phyloP scores from a whole-genome alignment of 1,140 invertebrate species.

The Mycetomoellerius zeteki region DNA sequence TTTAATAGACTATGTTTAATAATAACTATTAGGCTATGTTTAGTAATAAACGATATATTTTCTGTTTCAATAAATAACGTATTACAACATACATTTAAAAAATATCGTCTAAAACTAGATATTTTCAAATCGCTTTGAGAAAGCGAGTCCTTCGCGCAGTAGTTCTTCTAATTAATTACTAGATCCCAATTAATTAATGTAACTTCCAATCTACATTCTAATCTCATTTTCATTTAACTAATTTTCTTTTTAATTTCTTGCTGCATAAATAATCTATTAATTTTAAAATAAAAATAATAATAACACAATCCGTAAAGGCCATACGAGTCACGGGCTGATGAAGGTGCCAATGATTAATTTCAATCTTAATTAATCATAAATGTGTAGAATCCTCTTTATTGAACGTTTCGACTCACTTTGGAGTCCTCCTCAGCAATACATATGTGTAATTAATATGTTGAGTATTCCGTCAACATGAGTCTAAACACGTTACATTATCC shows the following conservation, averaged over 20 bases:
- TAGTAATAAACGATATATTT: neutral
- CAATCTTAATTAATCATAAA: no score
- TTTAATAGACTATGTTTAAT: neutral
- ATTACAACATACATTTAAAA: neutral
- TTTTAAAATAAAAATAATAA: no score
- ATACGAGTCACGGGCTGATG: no score
- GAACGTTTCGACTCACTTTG: no score
- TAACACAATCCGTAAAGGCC: no score
- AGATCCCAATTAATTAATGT: neutral
- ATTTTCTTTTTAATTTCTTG: neutral
- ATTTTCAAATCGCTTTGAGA: neutral
- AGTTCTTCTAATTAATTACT: neutral
- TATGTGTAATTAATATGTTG: no score
- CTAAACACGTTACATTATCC: no score
- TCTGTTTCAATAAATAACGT: neutral
- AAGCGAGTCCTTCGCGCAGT: neutral
- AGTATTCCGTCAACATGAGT: no score
- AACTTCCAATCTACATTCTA: neutral
- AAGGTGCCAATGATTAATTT: no score
- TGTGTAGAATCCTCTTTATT: no score
- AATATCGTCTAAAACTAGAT: neutral
- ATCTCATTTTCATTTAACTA: neutral
- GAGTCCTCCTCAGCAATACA: no score
- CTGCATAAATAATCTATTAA: neutral
- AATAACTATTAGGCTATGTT: neutral